A percentile compares a stretch with the other conserved stretches of the same genome.
phyloP scores from a whole-genome alignment of 53 echinoderm and acorn worm genomes.

The Temnopleurus reevesii region DNA sequence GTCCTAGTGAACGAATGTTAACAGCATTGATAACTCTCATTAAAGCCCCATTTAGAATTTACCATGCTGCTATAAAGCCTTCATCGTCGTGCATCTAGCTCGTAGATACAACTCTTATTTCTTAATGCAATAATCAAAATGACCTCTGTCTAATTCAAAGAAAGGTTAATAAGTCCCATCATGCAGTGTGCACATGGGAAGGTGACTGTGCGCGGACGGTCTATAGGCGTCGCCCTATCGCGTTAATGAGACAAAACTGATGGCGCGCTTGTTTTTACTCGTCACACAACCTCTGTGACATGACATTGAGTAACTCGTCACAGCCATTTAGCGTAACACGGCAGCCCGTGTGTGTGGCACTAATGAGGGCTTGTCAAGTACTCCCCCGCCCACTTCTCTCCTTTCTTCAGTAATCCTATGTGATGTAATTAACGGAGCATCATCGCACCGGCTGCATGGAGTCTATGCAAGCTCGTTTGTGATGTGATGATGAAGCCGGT shows the following conservation, averaged over 20 bases:
- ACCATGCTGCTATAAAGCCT: neutral
- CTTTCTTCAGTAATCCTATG: neutral
- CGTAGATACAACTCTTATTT: neutral
- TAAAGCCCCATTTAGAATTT: neutral
- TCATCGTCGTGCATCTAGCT: neutral
- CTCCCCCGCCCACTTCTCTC: slow-evolving; percentile 14
- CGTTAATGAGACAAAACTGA: neutral
- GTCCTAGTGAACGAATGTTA: too few relatives aligned
- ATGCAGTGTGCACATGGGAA: neutral
- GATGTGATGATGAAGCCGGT: neutral
- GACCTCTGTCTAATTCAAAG: neutral
- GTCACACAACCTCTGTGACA: neutral
- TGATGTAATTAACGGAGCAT: neutral
- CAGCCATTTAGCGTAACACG: slow-evolving; percentile 38
- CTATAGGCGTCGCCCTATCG: slow-evolving; percentile 22
- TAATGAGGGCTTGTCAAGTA: neutral
- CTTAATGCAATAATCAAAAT: neutral
- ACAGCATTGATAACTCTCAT: neutral
- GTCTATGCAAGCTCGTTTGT: slow-evolving; percentile 23
- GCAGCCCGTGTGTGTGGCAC: slow-evolving; percentile 5
- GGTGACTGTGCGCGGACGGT: neutral
- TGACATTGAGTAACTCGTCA: slow-evolving; percentile 22
- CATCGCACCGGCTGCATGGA: neutral
- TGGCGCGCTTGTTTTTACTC: neutral
- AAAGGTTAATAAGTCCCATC: neutral